Conservation (phyloP, 2,888 invertebrate species). For the Caenorhabditis imperialis region DNA sequence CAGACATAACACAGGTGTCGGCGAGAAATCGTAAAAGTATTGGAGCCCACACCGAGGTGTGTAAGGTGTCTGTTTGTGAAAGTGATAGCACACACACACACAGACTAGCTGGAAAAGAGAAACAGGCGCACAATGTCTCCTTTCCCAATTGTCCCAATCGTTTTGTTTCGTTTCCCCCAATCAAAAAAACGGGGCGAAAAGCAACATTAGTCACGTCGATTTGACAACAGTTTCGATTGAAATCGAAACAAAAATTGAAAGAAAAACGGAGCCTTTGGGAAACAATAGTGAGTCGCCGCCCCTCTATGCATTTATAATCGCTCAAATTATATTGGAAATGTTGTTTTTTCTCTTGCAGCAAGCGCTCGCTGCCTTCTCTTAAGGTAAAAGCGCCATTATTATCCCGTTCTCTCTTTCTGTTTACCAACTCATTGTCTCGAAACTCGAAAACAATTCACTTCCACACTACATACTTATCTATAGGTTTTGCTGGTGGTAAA, state of each 20-base stretch:
- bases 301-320: constrained; percentile 45
- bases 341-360: constrained; percentile 10
- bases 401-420: neutral
- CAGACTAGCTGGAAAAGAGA: neutral
- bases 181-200: constrained; percentile 1
- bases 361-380: neutral
- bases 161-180: constrained; percentile 18
- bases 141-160: neutral
- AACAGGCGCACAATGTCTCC: constrained; percentile 10
- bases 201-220: constrained; percentile 29
- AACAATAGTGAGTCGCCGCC: constrained; percentile 9
- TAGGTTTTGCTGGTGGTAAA: too few relatives aligned
- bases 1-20: constrained; percentile 42
- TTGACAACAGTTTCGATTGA: neutral
- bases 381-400: constrained; percentile 26
- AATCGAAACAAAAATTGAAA: neutral
- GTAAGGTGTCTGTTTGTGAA: constrained; percentile 45
- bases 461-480: too few relatives aligned
- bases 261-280: neutral
- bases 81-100: constrained; percentile 30
- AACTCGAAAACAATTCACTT: too few relatives aligned
- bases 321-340: constrained; percentile 43
- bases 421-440: too few relatives aligned
- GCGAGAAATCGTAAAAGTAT: constrained; percentile 40
- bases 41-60: constrained; percentile 22